Conservation (phyloP, 2,888 invertebrate genomes). For the Tillus elongatus region DNA sequence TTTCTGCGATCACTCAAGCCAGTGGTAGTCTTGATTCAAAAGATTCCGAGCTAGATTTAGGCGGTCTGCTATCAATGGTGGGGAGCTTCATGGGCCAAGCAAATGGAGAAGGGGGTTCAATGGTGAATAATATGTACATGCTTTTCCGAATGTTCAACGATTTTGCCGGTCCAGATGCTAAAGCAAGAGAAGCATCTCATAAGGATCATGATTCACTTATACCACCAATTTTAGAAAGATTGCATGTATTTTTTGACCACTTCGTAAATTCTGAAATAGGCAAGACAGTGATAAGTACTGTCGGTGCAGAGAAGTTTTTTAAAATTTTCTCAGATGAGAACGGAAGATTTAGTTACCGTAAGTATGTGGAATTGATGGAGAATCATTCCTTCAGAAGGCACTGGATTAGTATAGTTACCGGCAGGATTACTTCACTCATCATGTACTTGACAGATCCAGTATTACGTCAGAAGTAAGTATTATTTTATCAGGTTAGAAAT, state of each 20-base stretch:
- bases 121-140: conserved; percentile 54
- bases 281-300: conserved; percentile 60
- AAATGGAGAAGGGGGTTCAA: conserved; percentile 11
- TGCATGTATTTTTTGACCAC: conserved; percentile 69
- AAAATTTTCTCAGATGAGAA: conserved; percentile 59
- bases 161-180: conserved; percentile 53
- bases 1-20: background rate
- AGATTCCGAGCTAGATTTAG: conserved; percentile 17
- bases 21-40: no score
- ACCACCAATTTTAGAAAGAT: conserved; percentile 59
- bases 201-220: conserved; percentile 63
- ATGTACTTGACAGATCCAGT: conserved; percentile 66
- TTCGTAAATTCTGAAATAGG: conserved; percentile 72
- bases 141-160: conserved; percentile 56
- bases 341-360: conserved; percentile 62
- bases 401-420: conserved; percentile 70
- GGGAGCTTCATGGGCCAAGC: conserved; percentile 20
- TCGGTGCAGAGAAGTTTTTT: conserved; percentile 60
- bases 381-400: conserved; percentile 70
- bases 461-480: no score
- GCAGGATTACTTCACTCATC: conserved; percentile 64
- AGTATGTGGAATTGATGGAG: conserved; percentile 67
- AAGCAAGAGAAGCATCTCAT: conserved; percentile 52
- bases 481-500: no score
- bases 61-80: conserved; percentile 19